Evolutionary conservation across 2,888 invertebrate species (phyloP).

Genomic region (Gastrophysa polygoni): DNA sequence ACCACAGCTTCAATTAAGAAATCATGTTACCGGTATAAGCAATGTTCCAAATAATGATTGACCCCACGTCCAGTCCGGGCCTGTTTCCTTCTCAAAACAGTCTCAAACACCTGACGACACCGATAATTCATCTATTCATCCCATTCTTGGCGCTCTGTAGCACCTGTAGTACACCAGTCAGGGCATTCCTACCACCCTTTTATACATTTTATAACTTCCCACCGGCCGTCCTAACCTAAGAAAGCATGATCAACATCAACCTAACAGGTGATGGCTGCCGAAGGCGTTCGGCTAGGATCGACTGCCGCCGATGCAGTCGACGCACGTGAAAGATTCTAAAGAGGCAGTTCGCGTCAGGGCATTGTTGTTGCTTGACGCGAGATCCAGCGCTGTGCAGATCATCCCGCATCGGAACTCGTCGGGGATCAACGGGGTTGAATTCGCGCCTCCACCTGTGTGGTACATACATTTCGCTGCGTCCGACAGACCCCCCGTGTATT

Average conservation of each 20-base stretch:
- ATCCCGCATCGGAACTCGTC: neutral
- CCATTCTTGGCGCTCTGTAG: constrained; percentile 10
- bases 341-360: constrained; percentile 46
- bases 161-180: constrained; percentile 28
- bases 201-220: constrained; percentile 24
- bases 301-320: constrained; percentile 45
- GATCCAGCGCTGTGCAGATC: neutral
- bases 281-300: constrained; percentile 42
- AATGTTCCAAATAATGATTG: too few species aligned
- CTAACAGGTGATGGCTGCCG: constrained; percentile 49
- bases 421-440: constrained; percentile 1
- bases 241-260: constrained; percentile 39
- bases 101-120: neutral
- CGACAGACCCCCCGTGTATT: neutral
- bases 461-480: too few species aligned
- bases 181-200: constrained; percentile 21
- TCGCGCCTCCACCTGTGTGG: too few species aligned
- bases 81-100: too few species aligned
- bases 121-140: neutral
- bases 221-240: constrained; percentile 35
- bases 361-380: constrained; percentile 31
- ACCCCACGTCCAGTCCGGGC: too few species aligned
- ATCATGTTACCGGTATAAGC: too few species aligned
- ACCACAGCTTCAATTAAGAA: too few species aligned
- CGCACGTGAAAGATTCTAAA: constrained; percentile 50